Percentiles rank a stretch among this genome's conserved stretches.
phyloP scores from a whole-genome alignment of 2,888 invertebrate genomes.

The Unio pictorum region DNA sequence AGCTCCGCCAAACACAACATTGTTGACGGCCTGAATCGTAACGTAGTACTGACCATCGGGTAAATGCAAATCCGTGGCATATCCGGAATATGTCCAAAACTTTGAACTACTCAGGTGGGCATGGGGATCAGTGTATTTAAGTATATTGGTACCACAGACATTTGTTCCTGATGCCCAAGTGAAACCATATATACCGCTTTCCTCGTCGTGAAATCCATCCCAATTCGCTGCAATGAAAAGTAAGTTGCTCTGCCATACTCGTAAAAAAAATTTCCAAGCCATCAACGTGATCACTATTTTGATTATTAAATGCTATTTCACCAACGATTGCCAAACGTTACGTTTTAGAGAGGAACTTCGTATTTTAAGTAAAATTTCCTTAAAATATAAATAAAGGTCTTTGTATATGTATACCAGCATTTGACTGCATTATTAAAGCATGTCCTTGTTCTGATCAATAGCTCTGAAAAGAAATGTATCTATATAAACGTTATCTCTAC shows the following conservation, averaged over 20 bases:
- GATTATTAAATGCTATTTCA: background rate
- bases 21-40: conserved; percentile 51
- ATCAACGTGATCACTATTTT: background rate
- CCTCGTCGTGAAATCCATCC: conserved; percentile 58
- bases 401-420: no score
- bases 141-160: conserved; percentile 44
- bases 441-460: no score
- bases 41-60: conserved; percentile 52
- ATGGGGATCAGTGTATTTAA: conserved; percentile 46
- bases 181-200: conserved; percentile 53
- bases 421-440: no score
- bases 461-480: no score
- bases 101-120: conserved; percentile 37
- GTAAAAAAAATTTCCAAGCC: background rate
- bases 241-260: background rate
- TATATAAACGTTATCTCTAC: no score
- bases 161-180: conserved; percentile 51
- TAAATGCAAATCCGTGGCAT: conserved; percentile 42
- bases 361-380: no score
- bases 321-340: background rate
- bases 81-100: conserved; percentile 54
- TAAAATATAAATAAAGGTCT: no score
- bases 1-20: conserved; percentile 47
- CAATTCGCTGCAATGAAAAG: conserved; percentile 46
- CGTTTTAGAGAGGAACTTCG: no score